Conservation (phyloP, 2,888 invertebrate species). For the Drosophila pseudotakahashii region DNA sequence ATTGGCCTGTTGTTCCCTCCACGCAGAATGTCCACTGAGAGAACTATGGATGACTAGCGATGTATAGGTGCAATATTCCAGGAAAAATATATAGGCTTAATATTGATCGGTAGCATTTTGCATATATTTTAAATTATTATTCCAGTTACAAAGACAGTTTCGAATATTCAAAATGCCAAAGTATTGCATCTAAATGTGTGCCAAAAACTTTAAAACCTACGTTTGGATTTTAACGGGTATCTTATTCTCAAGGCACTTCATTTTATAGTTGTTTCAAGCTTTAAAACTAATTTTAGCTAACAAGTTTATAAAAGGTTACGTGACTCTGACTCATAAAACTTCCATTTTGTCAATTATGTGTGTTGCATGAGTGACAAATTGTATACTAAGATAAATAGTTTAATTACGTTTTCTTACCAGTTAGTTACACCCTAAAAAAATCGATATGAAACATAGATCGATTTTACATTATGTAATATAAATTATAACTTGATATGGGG, state of each 20-base stretch:
- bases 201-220: too few species aligned
- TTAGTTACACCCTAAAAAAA: too few species aligned
- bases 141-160: neutral
- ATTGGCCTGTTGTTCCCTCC: slow-evolving; percentile 23
- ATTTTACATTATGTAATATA: too few species aligned
- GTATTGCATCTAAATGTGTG: too few species aligned
- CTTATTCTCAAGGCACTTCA: neutral
- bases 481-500: too few species aligned
- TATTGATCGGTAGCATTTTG: too few species aligned
- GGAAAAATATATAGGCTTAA: neutral
- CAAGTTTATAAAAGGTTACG: too few species aligned
- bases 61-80: neutral
- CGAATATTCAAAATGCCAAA: too few species aligned
- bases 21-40: slow-evolving; percentile 40
- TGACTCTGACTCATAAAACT: too few species aligned
- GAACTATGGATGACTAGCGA: neutral
- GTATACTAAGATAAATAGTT: neutral
- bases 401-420: too few species aligned
- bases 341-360: neutral
- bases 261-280: neutral
- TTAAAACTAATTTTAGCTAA: too few species aligned
- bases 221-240: neutral
- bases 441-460: too few species aligned
- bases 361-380: neutral
- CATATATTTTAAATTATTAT: neutral